Percentiles rank a stretch among this genome's conserved stretches.
These are phyloP conservation scores for Euura saliciscinereae DNA, from an alignment of 1,140 invertebrate genomes.

Conservation along the genomic window DNA sequence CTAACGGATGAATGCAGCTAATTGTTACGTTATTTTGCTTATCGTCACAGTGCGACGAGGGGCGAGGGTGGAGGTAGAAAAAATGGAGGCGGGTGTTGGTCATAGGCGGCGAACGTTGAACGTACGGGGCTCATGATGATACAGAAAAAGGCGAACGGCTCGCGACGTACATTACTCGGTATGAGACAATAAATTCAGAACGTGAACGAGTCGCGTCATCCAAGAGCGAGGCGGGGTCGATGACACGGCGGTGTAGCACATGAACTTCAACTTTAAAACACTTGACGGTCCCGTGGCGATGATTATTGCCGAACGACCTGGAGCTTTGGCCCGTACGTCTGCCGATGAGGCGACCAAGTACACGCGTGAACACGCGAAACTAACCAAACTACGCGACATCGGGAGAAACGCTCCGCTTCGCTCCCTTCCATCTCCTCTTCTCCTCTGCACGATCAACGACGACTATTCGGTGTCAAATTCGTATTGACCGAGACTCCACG, in stretches of 20 bases:
- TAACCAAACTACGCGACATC: no score
- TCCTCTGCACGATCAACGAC: background rate
- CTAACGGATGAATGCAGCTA: background rate
- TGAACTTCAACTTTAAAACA: constrained; percentile 7
- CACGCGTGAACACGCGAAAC: no score
- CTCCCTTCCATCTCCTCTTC: no score
- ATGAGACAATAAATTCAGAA: background rate
- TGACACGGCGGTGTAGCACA: background rate
- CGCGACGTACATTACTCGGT: background rate
- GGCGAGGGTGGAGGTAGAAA: background rate
- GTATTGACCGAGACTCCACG: background rate
- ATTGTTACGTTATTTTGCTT: background rate
- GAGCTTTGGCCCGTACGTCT: background rate
- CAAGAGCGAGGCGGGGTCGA: background rate
- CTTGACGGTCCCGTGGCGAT: background rate
- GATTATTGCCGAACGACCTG: background rate
- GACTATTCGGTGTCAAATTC: background rate
- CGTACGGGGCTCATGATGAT: background rate
- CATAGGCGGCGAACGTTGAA: background rate
- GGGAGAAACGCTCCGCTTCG: no score
- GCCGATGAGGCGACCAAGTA: no score
- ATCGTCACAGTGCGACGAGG: background rate
- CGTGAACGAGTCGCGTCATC: constrained; percentile 2
- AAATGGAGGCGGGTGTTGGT: background rate
- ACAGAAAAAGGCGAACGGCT: background rate